These are phyloP conservation scores for Nebria brevicollis DNA, from an alignment of 2,888 invertebrate species.

Conservation along the genomic window DNA sequence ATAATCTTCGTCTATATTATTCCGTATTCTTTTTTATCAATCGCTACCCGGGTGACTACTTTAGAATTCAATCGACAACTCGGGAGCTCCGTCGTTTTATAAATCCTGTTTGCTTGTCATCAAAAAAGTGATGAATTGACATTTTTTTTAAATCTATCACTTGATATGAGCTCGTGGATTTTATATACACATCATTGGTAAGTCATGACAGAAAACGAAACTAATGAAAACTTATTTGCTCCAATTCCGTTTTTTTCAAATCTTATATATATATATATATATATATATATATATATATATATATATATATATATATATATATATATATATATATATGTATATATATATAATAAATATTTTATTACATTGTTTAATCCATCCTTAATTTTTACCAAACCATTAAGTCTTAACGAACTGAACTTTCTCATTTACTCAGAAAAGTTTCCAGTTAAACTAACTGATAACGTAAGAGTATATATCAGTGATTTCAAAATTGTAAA, in stretches of 20 bases:
- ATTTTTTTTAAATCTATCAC: slow-evolving; percentile 35
- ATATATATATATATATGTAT: neutral
- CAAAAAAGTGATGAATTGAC: slow-evolving; percentile 45
- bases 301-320: neutral
- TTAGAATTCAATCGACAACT: slow-evolving; percentile 41
- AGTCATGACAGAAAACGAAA: neutral
- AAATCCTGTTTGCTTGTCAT: slow-evolving; percentile 47
- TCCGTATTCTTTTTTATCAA: slow-evolving; percentile 25
- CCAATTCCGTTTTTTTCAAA: neutral
- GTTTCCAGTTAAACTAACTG: neutral
- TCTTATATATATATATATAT: neutral
- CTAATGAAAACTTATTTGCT: neutral
- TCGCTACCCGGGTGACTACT: slow-evolving; percentile 35
- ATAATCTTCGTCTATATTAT: neutral
- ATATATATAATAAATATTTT: neutral
- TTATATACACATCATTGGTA: neutral
- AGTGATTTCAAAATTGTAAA: neutral
- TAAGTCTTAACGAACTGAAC: neutral
- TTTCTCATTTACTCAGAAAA: neutral
- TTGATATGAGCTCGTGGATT: slow-evolving; percentile 31
- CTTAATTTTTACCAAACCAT: neutral
- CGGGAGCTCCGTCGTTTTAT: slow-evolving; percentile 29
- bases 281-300: neutral
- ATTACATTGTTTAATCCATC: neutral
- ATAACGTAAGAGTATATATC: neutral